Conservation (phyloP, 2,888 invertebrate species). For the Erebia aethiops region DNA sequence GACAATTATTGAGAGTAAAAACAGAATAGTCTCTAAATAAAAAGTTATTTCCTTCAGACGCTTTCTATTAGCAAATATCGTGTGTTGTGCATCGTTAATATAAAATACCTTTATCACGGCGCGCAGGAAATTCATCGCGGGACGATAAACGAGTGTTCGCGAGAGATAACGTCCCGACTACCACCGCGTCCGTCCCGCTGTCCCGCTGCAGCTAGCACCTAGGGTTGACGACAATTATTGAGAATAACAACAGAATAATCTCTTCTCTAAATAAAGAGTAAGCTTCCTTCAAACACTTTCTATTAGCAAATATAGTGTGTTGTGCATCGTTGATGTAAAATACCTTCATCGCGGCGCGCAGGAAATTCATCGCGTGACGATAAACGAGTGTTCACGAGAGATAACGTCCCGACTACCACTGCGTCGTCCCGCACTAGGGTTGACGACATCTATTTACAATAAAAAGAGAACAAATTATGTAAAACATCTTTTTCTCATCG, state of each 20-base stretch:
- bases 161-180: constrained; percentile 53
- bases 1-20: not conserved
- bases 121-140: constrained; percentile 56
- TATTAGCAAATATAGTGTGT: too few relatives aligned
- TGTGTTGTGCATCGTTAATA: constrained; percentile 21
- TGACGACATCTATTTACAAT: not conserved
- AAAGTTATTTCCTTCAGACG: too few relatives aligned
- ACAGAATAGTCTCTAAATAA: too few relatives aligned
- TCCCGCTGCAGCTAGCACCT: constrained; percentile 19
- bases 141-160: constrained; percentile 61
- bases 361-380: constrained; percentile 56
- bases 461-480: not conserved
- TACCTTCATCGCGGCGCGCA: constrained; percentile 48
- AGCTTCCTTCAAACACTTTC: too few relatives aligned
- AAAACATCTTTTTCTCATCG: too few relatives aligned
- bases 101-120: constrained; percentile 44
- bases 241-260: not conserved
- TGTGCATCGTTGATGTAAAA: constrained; percentile 31
- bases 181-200: too few relatives aligned
- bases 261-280: too few relatives aligned
- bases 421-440: not conserved
- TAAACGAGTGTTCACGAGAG: constrained; percentile 60
- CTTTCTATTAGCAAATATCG: too few relatives aligned
- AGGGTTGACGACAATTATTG: not conserved
- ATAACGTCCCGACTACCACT: constrained; percentile 47